Conservation (phyloP, 1,140 invertebrate species). For the Globodera ellingtonae region DNA sequence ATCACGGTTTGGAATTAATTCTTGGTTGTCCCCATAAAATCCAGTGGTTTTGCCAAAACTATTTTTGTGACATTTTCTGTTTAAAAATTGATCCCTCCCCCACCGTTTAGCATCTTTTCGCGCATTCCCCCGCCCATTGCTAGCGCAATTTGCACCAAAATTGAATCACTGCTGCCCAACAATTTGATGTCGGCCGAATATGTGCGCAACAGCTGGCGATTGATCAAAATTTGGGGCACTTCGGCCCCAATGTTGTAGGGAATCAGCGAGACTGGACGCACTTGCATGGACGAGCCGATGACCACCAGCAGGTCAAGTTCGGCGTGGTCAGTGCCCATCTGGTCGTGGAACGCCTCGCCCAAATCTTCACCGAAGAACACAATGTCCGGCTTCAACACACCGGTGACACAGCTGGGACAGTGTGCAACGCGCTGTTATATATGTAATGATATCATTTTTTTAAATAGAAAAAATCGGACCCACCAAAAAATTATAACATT, state of each 20-base stretch:
- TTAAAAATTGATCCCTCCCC: neutral
- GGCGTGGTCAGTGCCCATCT: conserved; percentile 47
- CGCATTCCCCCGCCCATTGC: conserved; percentile 45
- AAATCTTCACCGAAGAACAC: conserved; percentile 91
- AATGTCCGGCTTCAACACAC: conserved; percentile 89
- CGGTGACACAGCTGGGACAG: conserved; percentile 74
- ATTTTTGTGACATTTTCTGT: no score
- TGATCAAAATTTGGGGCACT: conserved; percentile 51
- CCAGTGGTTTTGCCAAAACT: no score
- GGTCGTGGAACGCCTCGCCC: conserved; percentile 67
- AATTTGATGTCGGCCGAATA: conserved; percentile 51
- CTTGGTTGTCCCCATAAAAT: no score
- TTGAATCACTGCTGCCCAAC: conserved; percentile 43
- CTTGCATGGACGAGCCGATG: conserved; percentile 47
- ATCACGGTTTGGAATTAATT: no score
- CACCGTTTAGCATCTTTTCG: conserved; percentile 49
- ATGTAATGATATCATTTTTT: neutral
- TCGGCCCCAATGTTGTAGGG: conserved; percentile 45
- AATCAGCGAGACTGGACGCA: conserved; percentile 48
- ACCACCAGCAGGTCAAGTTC: conserved; percentile 44
- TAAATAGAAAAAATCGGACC: neutral
- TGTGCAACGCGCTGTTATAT: conserved; percentile 72
- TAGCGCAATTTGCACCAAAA: conserved; percentile 39
- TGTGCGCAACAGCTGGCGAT: conserved; percentile 36
- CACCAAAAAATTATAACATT: no score